Conservation (phyloP, 2,888 invertebrate genomes). For the Heterodera filipjevi region DNA sequence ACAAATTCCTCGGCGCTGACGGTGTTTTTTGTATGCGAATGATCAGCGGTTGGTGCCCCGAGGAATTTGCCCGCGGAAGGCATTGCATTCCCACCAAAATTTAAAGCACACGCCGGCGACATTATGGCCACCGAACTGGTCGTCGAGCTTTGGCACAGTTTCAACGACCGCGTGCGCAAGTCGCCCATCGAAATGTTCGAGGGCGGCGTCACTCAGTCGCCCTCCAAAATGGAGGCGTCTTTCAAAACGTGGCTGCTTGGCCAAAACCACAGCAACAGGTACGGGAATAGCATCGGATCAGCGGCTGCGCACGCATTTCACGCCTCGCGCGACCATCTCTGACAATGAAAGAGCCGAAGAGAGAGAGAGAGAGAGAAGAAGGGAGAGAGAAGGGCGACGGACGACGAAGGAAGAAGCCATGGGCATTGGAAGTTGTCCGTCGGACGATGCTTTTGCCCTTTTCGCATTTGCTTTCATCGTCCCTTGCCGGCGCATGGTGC, state of each 20-base stretch:
- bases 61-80: not conserved
- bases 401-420: too few species aligned
- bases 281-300: conserved; percentile 38
- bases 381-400: not conserved
- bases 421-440: too few species aligned
- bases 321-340: conserved; percentile 23
- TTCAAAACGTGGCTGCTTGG: conserved; percentile 65
- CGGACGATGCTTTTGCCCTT: not conserved
- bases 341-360: not conserved
- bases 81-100: too few species aligned
- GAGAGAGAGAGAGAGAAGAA: not conserved
- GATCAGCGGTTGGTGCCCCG: conserved; percentile 46
- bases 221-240: conserved; percentile 65
- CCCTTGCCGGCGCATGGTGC: too few species aligned
- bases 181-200: conserved; percentile 66
- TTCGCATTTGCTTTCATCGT: not conserved
- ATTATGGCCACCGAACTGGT: conserved; percentile 66
- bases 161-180: conserved; percentile 65
- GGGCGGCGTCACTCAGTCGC: conserved; percentile 63
- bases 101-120: conserved; percentile 66
- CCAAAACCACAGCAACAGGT: conserved; percentile 55
- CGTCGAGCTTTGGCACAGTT: conserved; percentile 55
- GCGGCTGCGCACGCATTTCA: conserved; percentile 22
- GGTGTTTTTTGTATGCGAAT: conserved; percentile 66
- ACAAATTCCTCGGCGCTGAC: conserved; percentile 65